phyloP scores from a whole-genome alignment of 1,140 invertebrate species.

The Euglossa dilemma region DNA sequence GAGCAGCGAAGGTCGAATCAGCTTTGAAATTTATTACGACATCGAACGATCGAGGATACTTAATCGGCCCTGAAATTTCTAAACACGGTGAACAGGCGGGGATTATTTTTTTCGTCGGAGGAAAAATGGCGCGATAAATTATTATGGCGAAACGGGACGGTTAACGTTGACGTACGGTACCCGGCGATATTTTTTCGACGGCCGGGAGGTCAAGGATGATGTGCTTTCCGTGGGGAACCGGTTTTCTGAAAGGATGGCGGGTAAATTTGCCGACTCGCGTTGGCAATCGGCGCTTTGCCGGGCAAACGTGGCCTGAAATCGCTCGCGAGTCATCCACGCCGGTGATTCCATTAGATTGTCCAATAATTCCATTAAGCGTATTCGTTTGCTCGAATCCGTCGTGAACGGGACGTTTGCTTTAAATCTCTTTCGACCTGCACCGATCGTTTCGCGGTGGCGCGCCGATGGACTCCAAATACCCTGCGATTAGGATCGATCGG shows the following conservation, averaged over 20 bases:
- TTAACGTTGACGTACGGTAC: constrained; percentile 36
- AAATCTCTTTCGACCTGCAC: neutral
- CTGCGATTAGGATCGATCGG: neutral
- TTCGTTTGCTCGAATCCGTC: neutral
- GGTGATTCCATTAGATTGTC: neutral
- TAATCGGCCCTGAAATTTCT: neutral
- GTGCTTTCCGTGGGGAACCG: constrained; percentile 31
- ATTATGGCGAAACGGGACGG: neutral
- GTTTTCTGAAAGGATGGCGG: constrained; percentile 34
- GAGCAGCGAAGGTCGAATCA: no score
- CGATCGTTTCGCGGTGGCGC: neutral
- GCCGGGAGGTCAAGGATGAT: constrained; percentile 47
- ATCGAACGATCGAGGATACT: no score
- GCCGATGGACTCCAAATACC: no score
- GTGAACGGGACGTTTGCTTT: neutral
- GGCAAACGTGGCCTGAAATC: neutral
- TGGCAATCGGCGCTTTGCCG: constrained; percentile 1
- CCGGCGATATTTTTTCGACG: constrained; percentile 9
- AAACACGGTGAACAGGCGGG: neutral
- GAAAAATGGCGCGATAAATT: constrained; percentile 26
- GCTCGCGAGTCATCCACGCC: constrained; percentile 23
- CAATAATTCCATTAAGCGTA: neutral
- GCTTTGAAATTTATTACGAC: no score
- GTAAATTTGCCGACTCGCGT: constrained; percentile 37
- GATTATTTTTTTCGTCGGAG: neutral